Conservation (phyloP, 2,113 vertebrate genomes). For the Prochilodus magdalenae region DNA sequence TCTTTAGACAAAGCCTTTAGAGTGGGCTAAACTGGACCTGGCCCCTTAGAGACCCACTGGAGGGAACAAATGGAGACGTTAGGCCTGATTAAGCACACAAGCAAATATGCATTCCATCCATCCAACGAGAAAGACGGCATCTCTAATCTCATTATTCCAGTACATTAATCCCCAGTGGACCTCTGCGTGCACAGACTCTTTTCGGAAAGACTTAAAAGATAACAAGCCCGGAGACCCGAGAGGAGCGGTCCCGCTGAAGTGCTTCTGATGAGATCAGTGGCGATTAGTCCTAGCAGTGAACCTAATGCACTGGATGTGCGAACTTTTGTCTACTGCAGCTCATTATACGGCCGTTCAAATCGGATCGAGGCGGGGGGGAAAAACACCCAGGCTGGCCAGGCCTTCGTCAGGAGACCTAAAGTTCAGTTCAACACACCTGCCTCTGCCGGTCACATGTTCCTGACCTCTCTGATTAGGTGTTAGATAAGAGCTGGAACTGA, state of each 20-base stretch:
- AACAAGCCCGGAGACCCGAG: constrained; percentile 17
- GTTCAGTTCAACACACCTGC: not conserved
- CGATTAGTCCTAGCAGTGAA: not conserved
- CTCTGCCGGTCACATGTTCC: too few species aligned
- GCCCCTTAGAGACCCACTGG: not conserved
- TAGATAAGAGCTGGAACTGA: too few species aligned
- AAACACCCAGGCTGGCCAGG: not conserved
- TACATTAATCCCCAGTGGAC: constrained; percentile 15
- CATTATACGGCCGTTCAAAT: not conserved
- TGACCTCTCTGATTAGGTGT: too few species aligned
- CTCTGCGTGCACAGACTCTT: not conserved
- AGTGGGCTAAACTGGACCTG: constrained; percentile 12
- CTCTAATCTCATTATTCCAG: constrained; percentile 46
- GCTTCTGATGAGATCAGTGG: constrained; percentile 31
- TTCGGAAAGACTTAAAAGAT: constrained; percentile 21
- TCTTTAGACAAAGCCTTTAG: not conserved
- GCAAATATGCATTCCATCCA: constrained; percentile 27
- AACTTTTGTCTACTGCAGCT: constrained; percentile 8
- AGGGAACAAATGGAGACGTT: constrained; percentile 24
- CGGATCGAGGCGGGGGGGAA: not conserved
- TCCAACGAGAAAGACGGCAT: constrained; percentile 1
- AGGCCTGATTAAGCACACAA: constrained; percentile 24
- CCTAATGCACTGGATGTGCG: not conserved
- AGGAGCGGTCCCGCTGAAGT: not conserved
- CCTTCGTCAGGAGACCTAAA: not conserved